Evolutionary conservation across 1,140 invertebrate species (phyloP), one percentile per base, ranked within the genome.

Genomic region (Hyles euphorbiae): DNA sequence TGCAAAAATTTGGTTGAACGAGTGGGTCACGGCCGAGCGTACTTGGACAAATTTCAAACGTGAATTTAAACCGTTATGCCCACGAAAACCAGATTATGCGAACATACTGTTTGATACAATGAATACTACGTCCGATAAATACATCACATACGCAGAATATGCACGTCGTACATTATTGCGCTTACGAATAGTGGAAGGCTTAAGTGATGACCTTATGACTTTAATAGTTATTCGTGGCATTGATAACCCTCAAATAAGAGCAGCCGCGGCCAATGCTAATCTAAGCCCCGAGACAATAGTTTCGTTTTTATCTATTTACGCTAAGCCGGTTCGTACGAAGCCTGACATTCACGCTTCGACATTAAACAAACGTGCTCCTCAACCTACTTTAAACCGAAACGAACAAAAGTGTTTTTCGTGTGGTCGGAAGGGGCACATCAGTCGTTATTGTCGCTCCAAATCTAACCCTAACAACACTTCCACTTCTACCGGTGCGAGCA

Each of bases 401-500:
- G 22, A 22, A 22, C 22, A 22, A 22, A 22, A 22, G 22, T 22
- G 22, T 22, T 22, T 22, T 22, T 22, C 22, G 22, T 22, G 22
- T 45, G 10, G 10, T 45, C 43, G n/a, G n/a, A n/a, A n/a, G n/a
- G n/a, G n/a, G n/a, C n/a, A n/a, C n/a, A n/a, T n/a, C n/a, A n/a
- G n/a, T n/a, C n/a, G n/a, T n/a, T n/a, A n/a, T n/a, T n/a, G n/a
- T n/a, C n/a, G n/a, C n/a, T n/a, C n/a, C n/a, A 45, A 45, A n/a
- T n/a, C 7, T n/a, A 45, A n/a, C 43, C 43, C 43, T 1, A 1
- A 8, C 7, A 45, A 45, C 1, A 45, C 43, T 45, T n/a, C 43
- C 43, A 90, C 75, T 74, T 67, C 36, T 74, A 63, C 40, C 82
- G 72, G 43, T 55, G 48, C 6, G 78, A 69, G 49, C 80, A n/a